Evolutionary conservation across 2,888 invertebrate genomes (phyloP).

Genomic region (Ochropleura leucogaster): DNA sequence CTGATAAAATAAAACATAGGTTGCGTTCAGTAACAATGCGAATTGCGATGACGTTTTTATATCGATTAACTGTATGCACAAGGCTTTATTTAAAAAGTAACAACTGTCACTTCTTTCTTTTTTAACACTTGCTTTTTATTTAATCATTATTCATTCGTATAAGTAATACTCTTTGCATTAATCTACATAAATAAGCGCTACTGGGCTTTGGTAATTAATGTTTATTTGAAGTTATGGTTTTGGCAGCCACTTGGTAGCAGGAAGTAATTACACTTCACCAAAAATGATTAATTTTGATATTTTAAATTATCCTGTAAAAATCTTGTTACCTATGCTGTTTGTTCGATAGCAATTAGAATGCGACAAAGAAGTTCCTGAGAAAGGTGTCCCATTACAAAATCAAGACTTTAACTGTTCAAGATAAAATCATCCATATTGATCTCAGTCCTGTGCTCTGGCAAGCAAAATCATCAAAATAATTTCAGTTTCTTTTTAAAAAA

Average conservation of each 20-base stretch:
- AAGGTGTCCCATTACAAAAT: neutral
- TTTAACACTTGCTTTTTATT: constrained; percentile 12
- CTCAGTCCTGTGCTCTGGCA: neutral
- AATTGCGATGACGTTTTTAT: neutral
- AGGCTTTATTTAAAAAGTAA: constrained; percentile 4
- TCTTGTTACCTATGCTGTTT: neutral
- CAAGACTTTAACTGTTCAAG: neutral
- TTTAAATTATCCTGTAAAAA: neutral
- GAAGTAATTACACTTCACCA: neutral
- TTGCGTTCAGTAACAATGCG: no score
- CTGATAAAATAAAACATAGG: constrained; percentile 6
- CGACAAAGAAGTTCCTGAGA: neutral
- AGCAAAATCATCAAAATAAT: neutral
- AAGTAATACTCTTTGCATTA: neutral
- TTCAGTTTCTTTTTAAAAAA: neutral
- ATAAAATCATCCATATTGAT: neutral
- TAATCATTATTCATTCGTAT: neutral
- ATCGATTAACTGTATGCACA: neutral
- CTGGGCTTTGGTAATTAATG: neutral
- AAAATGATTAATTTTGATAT: neutral
- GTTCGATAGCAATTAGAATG: neutral
- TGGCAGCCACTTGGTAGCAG: neutral
- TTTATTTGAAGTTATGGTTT: neutral
- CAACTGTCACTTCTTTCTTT: constrained; percentile 31
- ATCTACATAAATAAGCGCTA: neutral